Evolutionary conservation across 1,140 invertebrate genomes (phyloP), one percentile per base, ranked within the genome.

Genomic region (Bombus terrestris): DNA sequence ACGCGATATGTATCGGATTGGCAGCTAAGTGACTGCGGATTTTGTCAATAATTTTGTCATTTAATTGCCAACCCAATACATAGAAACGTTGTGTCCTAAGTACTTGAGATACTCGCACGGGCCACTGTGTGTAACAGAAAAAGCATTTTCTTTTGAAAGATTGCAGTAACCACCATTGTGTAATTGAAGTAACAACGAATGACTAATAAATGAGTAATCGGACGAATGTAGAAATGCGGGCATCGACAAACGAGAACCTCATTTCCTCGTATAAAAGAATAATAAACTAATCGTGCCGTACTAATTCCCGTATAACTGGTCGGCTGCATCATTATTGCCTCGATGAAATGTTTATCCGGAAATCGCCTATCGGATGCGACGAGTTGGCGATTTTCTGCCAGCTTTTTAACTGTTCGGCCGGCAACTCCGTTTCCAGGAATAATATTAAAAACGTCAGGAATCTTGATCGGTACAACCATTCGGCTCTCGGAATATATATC

Each of bases 131-230:
- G 6, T 0, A 22, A 53, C 0, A 6, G 18, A 10, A 62, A 1
- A 62, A 5, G 57, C 12, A 62, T 12, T 62, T 62, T 13, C 59
- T 62, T n/a, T 0, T 28, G 12, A n/a, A 13, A n/a, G 59, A 28
- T 28, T 0, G 28, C 9, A 13, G 84, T 4, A 12, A 86, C 85
- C 79, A 76, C 73, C 83, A 84, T 72, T 72, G 59, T 86, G 88
- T 90, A 92, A 93, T 94, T 93, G 93, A 94, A 93, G 93, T 92
- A 93, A 94, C 91, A 92, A 94, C 93, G 89, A 93, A 94, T 93
- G 92, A 88, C 92, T 92, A 91, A 93, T 93, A 92, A 93, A 93
- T 93, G 92, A 91, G 84, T 90, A 92, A 93, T 93, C 92, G 93
- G 87, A 91, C 88, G 89, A 81, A 75, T 88, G 22, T 18, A 35